Evolutionary conservation across 2,888 invertebrate species (phyloP).

Genomic region (Diaphora mendica): DNA sequence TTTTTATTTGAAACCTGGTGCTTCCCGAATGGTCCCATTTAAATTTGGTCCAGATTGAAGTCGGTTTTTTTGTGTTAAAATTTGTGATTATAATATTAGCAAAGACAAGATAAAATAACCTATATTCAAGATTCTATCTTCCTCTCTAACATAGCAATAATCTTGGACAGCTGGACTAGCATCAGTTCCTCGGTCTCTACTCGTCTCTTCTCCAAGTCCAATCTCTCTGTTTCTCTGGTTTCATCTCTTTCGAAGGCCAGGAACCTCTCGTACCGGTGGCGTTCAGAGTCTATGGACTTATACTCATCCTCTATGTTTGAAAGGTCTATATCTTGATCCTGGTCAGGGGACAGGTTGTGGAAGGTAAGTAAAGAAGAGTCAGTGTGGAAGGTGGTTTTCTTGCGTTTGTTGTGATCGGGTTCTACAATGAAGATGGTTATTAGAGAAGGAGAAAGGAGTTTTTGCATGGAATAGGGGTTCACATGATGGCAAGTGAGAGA

Average conservation of each 20-base stretch:
- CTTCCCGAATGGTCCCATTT: too few species aligned
- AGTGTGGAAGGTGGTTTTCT: slow-evolving; percentile 65
- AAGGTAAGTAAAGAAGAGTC: slow-evolving; percentile 66
- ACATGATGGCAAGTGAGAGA: background rate
- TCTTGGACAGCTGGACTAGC: slow-evolving; percentile 67
- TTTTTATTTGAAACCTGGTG: too few species aligned
- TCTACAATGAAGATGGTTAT: slow-evolving; percentile 48
- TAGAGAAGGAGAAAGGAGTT: background rate
- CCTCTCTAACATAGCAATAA: slow-evolving; percentile 69
- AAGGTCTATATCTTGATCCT: slow-evolving; percentile 29
- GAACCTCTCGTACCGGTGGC: slow-evolving; percentile 35
- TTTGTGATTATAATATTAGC: too few species aligned
- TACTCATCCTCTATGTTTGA: slow-evolving; percentile 24
- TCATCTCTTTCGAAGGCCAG: slow-evolving; percentile 47
- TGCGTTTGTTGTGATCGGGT: slow-evolving; percentile 57
- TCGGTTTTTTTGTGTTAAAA: too few species aligned
- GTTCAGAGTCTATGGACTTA: slow-evolving; percentile 22
- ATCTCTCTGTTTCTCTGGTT: slow-evolving; percentile 46
- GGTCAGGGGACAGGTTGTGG: slow-evolving; percentile 55
- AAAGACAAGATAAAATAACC: slow-evolving; percentile 6
- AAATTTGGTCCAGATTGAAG: too few species aligned
- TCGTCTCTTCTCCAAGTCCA: slow-evolving; percentile 48
- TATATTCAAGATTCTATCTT: slow-evolving; percentile 60
- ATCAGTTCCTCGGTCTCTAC: slow-evolving; percentile 63
- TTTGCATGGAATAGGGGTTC: background rate